A percentile compares a stretch with the other conserved stretches of the same genome.
Conservation (phyloP, 2,888 invertebrate species). For the Baronia brevicornis region DNA sequence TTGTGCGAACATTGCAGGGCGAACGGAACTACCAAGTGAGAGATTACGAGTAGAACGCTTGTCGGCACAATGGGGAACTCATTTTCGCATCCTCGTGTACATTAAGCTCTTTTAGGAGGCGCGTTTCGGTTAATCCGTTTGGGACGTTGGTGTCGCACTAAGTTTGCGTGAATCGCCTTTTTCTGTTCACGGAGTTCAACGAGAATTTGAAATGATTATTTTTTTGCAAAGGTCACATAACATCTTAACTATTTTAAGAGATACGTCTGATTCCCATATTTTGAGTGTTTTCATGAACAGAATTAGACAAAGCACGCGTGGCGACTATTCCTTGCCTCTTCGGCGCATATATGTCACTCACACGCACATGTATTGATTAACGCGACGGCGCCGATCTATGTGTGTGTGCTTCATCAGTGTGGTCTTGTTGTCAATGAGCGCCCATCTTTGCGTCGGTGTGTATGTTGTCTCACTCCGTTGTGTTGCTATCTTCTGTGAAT, state of each 20-base stretch:
- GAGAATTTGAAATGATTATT: conserved; percentile 39
- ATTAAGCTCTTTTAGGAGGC: conserved; percentile 65
- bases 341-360: conserved; percentile 71
- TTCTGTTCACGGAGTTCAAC: conserved; percentile 42
- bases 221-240: conserved; percentile 33
- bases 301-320: conserved; percentile 42
- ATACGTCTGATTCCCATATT: too few relatives aligned
- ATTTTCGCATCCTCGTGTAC: conserved; percentile 67
- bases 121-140: conserved; percentile 63
- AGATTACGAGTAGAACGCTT: conserved; percentile 75
- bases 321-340: conserved; percentile 34
- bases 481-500: conserved; percentile 62
- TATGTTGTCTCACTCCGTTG: conserved; percentile 56
- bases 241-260: conserved; percentile 19
- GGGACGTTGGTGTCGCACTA: conserved; percentile 47
- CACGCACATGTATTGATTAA: conserved; percentile 81
- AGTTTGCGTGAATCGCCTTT: conserved; percentile 60
- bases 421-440: conserved; percentile 35
- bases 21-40: conserved; percentile 76
- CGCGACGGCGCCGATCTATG: conserved; percentile 70
- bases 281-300: conserved; percentile 27
- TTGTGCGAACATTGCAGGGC: conserved; percentile 76
- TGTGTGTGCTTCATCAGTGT: conserved; percentile 62
- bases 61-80: conserved; percentile 60
- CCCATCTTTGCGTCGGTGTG: conserved; percentile 42